phyloP scores from a whole-genome alignment of 2,888 invertebrate species.

The Odiellus spinosus region DNA sequence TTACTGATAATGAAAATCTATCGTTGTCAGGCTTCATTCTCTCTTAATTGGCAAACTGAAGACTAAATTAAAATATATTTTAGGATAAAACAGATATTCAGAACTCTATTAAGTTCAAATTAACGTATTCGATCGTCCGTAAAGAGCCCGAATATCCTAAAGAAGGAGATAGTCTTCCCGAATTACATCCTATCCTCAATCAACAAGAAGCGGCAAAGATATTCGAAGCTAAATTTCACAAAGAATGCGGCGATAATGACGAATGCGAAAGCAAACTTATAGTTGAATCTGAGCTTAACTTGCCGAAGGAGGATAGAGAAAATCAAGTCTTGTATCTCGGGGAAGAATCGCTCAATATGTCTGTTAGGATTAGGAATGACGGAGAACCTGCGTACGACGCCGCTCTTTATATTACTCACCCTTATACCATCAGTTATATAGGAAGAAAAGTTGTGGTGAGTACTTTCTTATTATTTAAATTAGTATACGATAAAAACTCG shows the following conservation, averaged over 20 bases:
- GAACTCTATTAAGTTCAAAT: constrained; percentile 64
- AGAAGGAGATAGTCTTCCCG: constrained; percentile 44
- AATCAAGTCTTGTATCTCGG: constrained; percentile 41
- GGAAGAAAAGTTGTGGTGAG: constrained; percentile 30
- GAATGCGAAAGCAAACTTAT: constrained; percentile 67
- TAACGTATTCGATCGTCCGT: constrained; percentile 59
- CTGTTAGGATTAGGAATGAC: constrained; percentile 54
- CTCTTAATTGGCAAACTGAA: too few relatives aligned
- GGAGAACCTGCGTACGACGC: constrained; percentile 83
- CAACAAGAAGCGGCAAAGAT: constrained; percentile 39
- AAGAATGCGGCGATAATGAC: constrained; percentile 38
- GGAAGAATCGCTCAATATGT: constrained; percentile 56
- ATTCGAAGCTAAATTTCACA: constrained; percentile 20
- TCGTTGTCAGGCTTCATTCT: too few relatives aligned
- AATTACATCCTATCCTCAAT: constrained; percentile 72
- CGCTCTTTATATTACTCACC: constrained; percentile 61
- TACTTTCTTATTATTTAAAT: background rate
- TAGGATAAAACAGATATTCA: constrained; percentile 73
- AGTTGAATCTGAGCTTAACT: constrained; percentile 44
- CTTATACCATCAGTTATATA: constrained; percentile 59
- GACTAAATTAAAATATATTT: too few relatives aligned
- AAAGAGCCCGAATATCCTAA: constrained; percentile 20
- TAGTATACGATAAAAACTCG: background rate
- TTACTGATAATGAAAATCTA: too few relatives aligned
- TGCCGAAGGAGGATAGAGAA: constrained; percentile 36